Percentiles rank a stretch among this genome's conserved stretches.
phyloP scores from a whole-genome alignment of 2,888 invertebrate genomes.

The Gnatocerus cornutus region DNA sequence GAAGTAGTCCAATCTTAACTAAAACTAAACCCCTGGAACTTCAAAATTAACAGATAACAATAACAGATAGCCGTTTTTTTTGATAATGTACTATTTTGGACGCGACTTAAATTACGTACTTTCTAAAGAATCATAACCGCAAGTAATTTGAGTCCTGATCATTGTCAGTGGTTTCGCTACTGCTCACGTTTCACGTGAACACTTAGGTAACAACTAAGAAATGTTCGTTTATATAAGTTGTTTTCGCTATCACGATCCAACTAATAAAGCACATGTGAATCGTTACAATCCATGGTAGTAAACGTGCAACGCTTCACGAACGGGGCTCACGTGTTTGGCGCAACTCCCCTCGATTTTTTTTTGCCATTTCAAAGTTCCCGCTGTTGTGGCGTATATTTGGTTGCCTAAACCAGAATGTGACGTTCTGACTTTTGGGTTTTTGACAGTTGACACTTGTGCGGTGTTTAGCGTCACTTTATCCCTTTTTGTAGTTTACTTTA shows the following conservation, averaged over 20 bases:
- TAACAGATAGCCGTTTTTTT: too few relatives aligned
- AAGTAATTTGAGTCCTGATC: too few relatives aligned
- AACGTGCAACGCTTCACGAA: constrained; percentile 54
- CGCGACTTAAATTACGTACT: too few relatives aligned
- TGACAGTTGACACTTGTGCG: constrained; percentile 31
- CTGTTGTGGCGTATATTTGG: constrained; percentile 31
- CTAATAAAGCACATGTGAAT: constrained; percentile 47
- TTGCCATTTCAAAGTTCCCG: constrained; percentile 34
- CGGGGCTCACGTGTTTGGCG: constrained; percentile 45
- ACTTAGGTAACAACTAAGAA: constrained; percentile 23
- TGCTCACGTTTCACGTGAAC: constrained; percentile 40
- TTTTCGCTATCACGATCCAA: constrained; percentile 47
- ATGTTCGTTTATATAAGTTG: constrained; percentile 44
- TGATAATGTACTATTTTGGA: too few relatives aligned
- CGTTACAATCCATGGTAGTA: constrained; percentile 47
- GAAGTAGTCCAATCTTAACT: too few relatives aligned
- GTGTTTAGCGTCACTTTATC: constrained; percentile 28
- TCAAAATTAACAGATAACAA: neutral
- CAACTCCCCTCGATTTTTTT: constrained; percentile 1
- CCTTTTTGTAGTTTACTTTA: constrained; percentile 17
- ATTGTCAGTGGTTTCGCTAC: neutral
- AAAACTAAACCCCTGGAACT: neutral
- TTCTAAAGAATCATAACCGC: too few relatives aligned
- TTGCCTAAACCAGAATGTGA: too few relatives aligned
- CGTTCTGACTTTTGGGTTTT: too few relatives aligned